phyloP scores from a whole-genome alignment of 2,113 vertebrate genomes.

The Rattus norvegicus region DNA sequence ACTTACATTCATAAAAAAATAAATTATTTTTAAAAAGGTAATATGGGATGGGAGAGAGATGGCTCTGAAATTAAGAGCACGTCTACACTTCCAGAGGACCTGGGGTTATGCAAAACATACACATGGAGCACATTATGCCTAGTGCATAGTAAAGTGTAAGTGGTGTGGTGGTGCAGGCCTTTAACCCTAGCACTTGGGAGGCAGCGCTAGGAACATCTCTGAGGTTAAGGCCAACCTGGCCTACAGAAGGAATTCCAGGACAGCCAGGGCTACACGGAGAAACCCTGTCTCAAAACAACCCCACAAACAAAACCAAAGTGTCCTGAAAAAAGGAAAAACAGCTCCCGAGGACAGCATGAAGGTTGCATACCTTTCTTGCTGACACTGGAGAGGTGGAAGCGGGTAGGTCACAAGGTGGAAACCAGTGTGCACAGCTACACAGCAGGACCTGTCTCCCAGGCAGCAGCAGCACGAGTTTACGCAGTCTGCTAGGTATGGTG shows the following conservation, averaged over 20 bases:
- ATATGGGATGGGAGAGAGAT: not conserved
- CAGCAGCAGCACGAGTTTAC: not conserved
- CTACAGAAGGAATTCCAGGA: not conserved
- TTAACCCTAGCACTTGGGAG: not conserved
- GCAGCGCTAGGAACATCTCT: not conserved
- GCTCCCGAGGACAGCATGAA: not conserved
- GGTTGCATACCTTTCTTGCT: not conserved
- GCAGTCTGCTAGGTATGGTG: not conserved
- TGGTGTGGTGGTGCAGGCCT: fast-evolving
- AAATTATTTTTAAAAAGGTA: not conserved
- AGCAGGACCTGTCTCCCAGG: not conserved
- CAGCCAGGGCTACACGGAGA: not conserved
- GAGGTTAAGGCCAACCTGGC: not conserved
- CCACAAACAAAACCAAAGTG: no score
- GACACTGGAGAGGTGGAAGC: not conserved
- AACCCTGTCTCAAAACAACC: not conserved
- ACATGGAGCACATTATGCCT: not conserved
- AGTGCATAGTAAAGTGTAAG: not conserved
- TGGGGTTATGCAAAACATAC: not conserved
- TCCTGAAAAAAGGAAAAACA: not conserved
- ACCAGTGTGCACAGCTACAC: not conserved
- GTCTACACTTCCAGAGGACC: not conserved
- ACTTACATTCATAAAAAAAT: no score
- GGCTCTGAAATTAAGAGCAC: not conserved
- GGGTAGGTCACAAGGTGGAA: not conserved